Conservation (phyloP, 2,113 vertebrate species). For the Cranoglanis bouderius region DNA sequence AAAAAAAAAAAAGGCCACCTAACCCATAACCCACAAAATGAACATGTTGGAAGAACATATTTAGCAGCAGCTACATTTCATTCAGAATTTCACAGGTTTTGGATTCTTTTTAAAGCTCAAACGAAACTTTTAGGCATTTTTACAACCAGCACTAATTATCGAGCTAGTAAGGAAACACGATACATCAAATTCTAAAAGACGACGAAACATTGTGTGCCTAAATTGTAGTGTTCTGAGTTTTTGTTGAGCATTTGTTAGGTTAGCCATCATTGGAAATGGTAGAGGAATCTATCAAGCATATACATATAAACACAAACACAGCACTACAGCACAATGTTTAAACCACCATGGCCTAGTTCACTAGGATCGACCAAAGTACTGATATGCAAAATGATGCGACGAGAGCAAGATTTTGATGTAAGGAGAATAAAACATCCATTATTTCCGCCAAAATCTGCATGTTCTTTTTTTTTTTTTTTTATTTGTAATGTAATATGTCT, state of each 20-base stretch:
- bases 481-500: not conserved
- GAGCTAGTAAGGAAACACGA: not conserved
- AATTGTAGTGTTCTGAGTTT: not conserved
- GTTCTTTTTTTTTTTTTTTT: not conserved
- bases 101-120: not conserved
- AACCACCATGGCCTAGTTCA: not conserved
- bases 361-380: not conserved
- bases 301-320: not conserved
- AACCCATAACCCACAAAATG: not conserved
- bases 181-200: not conserved
- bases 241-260: not conserved
- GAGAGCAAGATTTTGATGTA: not conserved
- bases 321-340: not conserved
- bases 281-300: too few relatives aligned
- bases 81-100: not conserved
- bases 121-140: not conserved
- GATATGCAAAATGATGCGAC: not conserved
- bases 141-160: not conserved
- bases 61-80: not conserved
- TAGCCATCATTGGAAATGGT: not conserved
- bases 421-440: not conserved
- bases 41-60: not conserved
- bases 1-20: not conserved
- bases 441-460: not conserved
- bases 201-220: not conserved